Base-by-base conservation (phyloP, 2,113 vertebrate species). In the Microcebus lehilahytsara region DNA sequence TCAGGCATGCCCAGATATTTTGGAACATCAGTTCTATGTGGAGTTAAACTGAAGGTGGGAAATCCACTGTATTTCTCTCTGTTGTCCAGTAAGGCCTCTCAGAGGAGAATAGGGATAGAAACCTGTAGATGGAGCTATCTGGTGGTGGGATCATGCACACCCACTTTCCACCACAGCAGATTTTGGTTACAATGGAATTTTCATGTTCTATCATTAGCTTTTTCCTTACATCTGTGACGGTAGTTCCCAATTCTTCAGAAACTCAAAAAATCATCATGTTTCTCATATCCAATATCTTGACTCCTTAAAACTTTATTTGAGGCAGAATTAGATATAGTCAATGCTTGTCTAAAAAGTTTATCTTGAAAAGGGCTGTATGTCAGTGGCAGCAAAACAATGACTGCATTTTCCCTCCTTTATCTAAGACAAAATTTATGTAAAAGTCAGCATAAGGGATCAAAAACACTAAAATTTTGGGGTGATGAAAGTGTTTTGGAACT, bases 401-500 rank as follows among this genome's bases (percentile, higher is more conserved):
- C 8, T 49, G 7, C 16, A 13, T 0, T 23, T 72, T 0, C 12
- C 23, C 1, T 85, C 20, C 12, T 53, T 75, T 60, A 83, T 56
- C 37, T n/a, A 58, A 86, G 8, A 88, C 0, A 79, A 78, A 22
- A 84, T 60, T 79, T 80, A 42, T 16, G 51, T 74, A 86, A 91
- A 87, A 60, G 69, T 84, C 78, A 74, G 19, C 23, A 91, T 58
- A 92, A 51, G 3, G 5, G 10, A 74, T 90, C 3, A 56, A 74
- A 92, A n/a, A 37, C 6, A 72, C 7, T 19, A 84, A 90, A 84
- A 87, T 22, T 60, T 37, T 34, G 22, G 40, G 6, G 34, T 60
- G 53, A 83, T 66, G 23, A 83, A 84, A 96, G n/a, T 25, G 22
- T 72, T 42, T 67, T 69, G 25, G 40, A 85, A 67, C 17, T 80